These are phyloP conservation scores for Bolinopsis microptera DNA, from an alignment of 37 sponge, comb jelly and placozoan species.

Conservation along the genomic window DNA sequence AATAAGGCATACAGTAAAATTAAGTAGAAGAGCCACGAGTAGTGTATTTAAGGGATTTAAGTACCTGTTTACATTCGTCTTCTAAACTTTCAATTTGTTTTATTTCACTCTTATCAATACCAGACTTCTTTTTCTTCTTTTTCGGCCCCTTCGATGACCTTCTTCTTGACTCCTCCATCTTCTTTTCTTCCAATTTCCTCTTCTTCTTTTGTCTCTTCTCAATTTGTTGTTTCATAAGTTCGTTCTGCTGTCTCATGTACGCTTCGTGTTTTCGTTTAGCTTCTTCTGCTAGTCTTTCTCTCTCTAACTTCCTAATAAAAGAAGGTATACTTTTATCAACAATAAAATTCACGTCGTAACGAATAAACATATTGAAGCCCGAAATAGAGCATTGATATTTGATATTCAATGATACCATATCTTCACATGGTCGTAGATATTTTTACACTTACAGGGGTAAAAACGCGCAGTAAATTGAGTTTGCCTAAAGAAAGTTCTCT, in stretches of 20 bases:
- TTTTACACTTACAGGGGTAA: too few relatives aligned
- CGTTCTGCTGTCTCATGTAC: slow-evolving; percentile 65
- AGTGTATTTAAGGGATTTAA: too few relatives aligned
- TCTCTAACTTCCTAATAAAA: slow-evolving; percentile 1
- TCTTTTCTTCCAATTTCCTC: slow-evolving; percentile 49
- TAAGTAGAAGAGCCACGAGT: too few relatives aligned
- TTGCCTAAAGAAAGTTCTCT: too few relatives aligned
- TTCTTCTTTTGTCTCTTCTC: slow-evolving; percentile 60
- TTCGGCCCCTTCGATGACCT: neutral
- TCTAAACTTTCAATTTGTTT: slow-evolving; percentile 40
- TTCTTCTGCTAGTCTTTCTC: slow-evolving; percentile 56
- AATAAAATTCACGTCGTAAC: too few relatives aligned
- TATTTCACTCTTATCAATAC: slow-evolving; percentile 18
- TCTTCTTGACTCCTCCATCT: neutral
- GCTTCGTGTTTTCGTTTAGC: slow-evolving; percentile 65
- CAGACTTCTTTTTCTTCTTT: neutral
- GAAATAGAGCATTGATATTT: too few relatives aligned
- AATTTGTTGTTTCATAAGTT: slow-evolving; percentile 50
- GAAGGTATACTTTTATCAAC: neutral
- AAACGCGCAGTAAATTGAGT: too few relatives aligned
- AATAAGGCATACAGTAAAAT: too few relatives aligned
- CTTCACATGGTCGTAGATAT: too few relatives aligned
- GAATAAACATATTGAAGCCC: too few relatives aligned
- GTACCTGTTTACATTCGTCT: slow-evolving; percentile 64
- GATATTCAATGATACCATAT: too few relatives aligned